phyloP scores from a whole-genome alignment of 2,797 vertebrate genomes.

The Manis javanica region DNA sequence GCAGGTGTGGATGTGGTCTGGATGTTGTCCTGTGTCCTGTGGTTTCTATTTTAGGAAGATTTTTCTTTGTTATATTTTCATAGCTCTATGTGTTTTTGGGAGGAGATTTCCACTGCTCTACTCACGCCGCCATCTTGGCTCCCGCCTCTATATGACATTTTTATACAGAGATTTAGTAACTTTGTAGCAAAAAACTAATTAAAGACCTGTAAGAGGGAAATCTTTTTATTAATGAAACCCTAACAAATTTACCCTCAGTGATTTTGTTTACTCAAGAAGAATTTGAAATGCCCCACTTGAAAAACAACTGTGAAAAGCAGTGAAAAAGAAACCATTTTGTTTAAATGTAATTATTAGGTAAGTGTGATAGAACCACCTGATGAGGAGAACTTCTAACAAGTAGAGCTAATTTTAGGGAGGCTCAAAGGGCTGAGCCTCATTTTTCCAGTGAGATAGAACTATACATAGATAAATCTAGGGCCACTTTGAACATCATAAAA shows the following conservation, averaged over 20 bases:
- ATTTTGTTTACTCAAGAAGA: conserved; percentile 41
- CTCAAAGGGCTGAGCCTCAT: not conserved
- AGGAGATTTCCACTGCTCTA: too few species aligned
- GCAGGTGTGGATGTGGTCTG: too few species aligned
- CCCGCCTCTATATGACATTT: conserved; percentile 18
- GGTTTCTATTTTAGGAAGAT: too few species aligned
- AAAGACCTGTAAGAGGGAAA: not conserved
- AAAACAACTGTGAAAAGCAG: not conserved
- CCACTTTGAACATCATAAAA: not conserved
- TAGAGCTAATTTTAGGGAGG: conserved; percentile 62
- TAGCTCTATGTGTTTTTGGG: too few species aligned
- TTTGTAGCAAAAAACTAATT: conserved; percentile 27
- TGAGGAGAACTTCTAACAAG: conserved; percentile 24
- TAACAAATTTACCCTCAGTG: not conserved
- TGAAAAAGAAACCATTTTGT: conserved; percentile 47
- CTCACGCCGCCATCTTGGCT: too few species aligned
- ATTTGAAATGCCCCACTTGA: not conserved
- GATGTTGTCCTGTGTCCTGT: too few species aligned
- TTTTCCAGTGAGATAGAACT: conserved; percentile 54
- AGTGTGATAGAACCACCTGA: conserved; percentile 15
- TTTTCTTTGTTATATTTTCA: too few species aligned
- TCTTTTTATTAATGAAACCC: conserved; percentile 27
- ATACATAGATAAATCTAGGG: conserved; percentile 9
- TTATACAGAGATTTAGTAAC: conserved; percentile 24
- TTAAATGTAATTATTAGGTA: conserved; percentile 57